Evolutionary conservation across 2,888 invertebrate genomes (phyloP), one percentile per base, ranked within the genome.

Genomic region (Trichacis sp.): DNA sequence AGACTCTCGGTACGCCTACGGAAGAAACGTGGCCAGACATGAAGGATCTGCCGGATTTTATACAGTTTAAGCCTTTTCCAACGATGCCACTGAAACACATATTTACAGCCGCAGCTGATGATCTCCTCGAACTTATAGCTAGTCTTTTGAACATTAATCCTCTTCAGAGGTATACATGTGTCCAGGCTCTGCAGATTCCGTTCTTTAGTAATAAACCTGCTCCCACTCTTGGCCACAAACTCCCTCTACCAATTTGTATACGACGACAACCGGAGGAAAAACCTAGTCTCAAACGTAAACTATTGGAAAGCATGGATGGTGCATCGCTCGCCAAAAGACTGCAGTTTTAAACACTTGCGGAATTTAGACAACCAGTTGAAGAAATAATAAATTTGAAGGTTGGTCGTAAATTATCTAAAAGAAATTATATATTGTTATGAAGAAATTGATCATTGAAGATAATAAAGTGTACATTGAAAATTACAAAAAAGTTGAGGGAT

Each of bases 91-190:
- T 98, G 47, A 91, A 93, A 64, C 92, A 95, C 75, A 97, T 99
- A 77, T 99, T 99, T 84, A 96, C 96, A 43, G 98, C 98, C 1
- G 98, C 97, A 1, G 89, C 92, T 0, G 95, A 97, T 82, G 98
- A 98, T 87, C 87, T 98, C 33, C 85, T 99, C 20, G 90, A 92
- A 67, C 86, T 99, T 51, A 86, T 98, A 59, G 90, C 91, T 40
- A 89, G 88, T 54, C 85, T 97, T 55, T 86, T 98, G 9, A 88
- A 91, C 9, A 86, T 97, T 64, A 93, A 95, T 86, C 98, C 98
- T 0, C 86, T 92, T 3, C 89, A 89, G 69, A 88, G 98, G 54
- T 92, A 92, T 74, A 91, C 91, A 40, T 94, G 96, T 78, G 90
- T 92, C 17, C 90, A 94, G 82, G 95, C 95, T 0, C 86, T 98